Evolutionary conservation across 1,140 invertebrate species (phyloP), one percentile per base, ranked within the genome.

Genomic region (Aethina tumida): DNA sequence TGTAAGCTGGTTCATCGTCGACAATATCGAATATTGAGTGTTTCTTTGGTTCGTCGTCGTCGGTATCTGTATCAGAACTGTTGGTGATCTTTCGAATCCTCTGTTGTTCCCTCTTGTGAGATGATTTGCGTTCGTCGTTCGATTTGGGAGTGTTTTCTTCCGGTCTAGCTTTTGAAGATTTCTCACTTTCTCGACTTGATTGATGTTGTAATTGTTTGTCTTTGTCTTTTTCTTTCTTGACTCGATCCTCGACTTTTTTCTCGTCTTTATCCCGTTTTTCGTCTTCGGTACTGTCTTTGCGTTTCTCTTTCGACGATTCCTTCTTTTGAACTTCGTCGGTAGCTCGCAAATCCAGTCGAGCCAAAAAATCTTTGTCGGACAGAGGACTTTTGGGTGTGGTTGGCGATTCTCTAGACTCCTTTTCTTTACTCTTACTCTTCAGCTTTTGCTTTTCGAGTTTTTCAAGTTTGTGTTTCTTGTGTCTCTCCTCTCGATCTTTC

Each of bases 21-120:
- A 87, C 75, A 40, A 90, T 88, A 56, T 91, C 86, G 62, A 90
- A 92, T 47, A 89, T 90, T n/a, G 87, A 91, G 66, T 87, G 84
- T 63, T 87, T 88, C 58, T 89, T 80, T 27, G 77, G 75, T 49
- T 77, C 74, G 46, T 77, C 75, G 56, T 82, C 82, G 50, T 84
- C 82, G 20, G 80, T 81, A 52, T 77, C 44, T 38, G 68, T 76
- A 33, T 76, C 73, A 15, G 69, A 70, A 47, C 66, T 71, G 34
- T 71, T 68, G 20, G 61, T 63, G 17, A 59, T 58, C 59, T 69
- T 73, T 28, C 68, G 57, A 42, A 59, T 64, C 47, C 68, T 64
- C 4, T 13, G 8, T 20, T 16, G 19, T 1, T 47, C 66, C 61
- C 57, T 66, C 61, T 49, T 52, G 59, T 45, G 39, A 49, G 52